Base-by-base conservation (phyloP, 1,140 invertebrate genomes). In the Pantala flavescens region DNA sequence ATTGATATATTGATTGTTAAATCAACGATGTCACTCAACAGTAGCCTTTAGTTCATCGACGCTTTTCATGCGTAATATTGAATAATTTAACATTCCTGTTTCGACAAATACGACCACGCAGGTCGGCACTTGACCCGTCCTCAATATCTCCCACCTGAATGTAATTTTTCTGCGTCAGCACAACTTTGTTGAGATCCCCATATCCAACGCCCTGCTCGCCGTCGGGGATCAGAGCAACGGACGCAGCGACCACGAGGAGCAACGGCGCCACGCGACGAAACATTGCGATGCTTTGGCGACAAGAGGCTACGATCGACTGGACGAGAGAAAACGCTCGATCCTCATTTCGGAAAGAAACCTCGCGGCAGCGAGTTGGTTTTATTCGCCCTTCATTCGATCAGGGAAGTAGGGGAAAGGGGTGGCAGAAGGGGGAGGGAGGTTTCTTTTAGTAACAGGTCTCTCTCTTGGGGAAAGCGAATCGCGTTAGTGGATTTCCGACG, bases 111-210 rank as follows among this genome's bases (percentile, higher is more conserved):
- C n/a, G n/a, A n/a, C n/a, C n/a, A n/a, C n/a, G 28, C 28, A 36
- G 28, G 28, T 5, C 28, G 9, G 3, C 28, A 36, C 28, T 36
- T 5, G 28, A 5, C 2, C 2, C 28, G 28, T 9, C 28, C 2
- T 9, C 28, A 36, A 36, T 9, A 9, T 9, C 74, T 76, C 78
- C 82, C 79, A 89, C 89, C 85, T 90, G 89, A 74, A 88, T 86
- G 76, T 87, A 90, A 75, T 88, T 88, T 78, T 86, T 87, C 79
- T 90, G 88, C 0, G 87, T 88, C 10, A 90, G 79, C 0, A 82
- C 79, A 14, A 86, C 85, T 81, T 88, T 88, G 74, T 87, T 86
- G 11, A 77, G 28, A 63, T 36, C 28, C 9, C 28, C 28, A 36
- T 36, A 36, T 36, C 28, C 28, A 9, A 36, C 9, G 28, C 9